Percentiles rank a stretch among this genome's conserved stretches.
Evolutionary conservation across 2,888 invertebrate species (phyloP).

Genomic region (Andrena minutula): DNA sequence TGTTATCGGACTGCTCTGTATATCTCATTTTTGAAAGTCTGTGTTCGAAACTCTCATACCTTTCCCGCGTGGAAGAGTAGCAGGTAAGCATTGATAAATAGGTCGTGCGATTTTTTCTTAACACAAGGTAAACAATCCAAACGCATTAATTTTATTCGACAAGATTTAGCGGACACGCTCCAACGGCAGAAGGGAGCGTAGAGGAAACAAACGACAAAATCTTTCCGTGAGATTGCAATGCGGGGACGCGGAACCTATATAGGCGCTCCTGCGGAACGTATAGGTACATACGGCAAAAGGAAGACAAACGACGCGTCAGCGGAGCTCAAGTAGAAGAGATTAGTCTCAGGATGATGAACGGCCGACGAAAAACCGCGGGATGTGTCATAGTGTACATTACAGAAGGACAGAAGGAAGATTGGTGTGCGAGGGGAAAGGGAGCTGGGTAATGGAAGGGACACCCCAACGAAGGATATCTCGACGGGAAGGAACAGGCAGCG

Average conservation of each 20-base stretch:
- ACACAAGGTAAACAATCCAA: background rate
- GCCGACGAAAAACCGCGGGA: constrained; percentile 71
- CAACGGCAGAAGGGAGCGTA: background rate
- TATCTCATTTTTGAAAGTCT: too few relatives aligned
- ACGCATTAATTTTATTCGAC: background rate
- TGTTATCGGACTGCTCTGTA: too few relatives aligned
- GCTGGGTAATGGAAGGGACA: constrained; percentile 37
- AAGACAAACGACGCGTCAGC: constrained; percentile 74
- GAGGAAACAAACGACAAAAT: constrained; percentile 12
- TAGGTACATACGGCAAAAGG: constrained; percentile 53
- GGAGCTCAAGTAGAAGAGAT: constrained; percentile 76
- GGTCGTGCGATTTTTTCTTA: background rate
- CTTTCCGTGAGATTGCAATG: constrained; percentile 25
- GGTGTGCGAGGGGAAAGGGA: constrained; percentile 18
- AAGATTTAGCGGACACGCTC: background rate
- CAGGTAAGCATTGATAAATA: background rate
- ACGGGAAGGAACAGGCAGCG: constrained; percentile 69
- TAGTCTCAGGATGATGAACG: constrained; percentile 75
- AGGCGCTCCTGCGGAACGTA: constrained; percentile 9
- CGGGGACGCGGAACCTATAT: constrained; percentile 15
- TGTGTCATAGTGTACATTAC: constrained; percentile 70
- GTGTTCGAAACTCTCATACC: too few relatives aligned
- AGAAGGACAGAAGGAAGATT: constrained; percentile 43
- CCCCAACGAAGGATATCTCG: constrained; percentile 65
- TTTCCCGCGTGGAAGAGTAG: too few relatives aligned